Evolutionary conservation across 2,797 vertebrate species (phyloP), one percentile per base, ranked within the genome.

Genomic region (Sardinella longiceps): DNA sequence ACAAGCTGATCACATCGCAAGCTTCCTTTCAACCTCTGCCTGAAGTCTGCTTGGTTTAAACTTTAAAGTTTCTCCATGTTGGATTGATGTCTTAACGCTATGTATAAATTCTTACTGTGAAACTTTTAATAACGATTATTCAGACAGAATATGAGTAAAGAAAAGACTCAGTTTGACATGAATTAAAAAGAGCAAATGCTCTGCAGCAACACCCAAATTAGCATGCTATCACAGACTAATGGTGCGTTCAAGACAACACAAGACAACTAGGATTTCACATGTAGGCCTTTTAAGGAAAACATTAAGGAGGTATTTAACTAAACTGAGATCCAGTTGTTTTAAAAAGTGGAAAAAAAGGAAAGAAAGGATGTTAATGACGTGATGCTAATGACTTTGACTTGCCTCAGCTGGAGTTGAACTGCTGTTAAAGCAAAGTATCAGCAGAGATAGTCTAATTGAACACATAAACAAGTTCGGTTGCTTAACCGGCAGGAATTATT

Each of bases 401-500:
- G 28, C 63, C 63, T 33, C 63, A 70, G 63, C 63, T 70, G 63
- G 30, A 70, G 63, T 12, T 33, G 14, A 70, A 70, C 63, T 63
- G 58, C 25, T 28, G n/a, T 25, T 63, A 63, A 63, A 33, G 63
- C 28, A 33, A 70, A 70, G 63, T 5, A 37, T 37, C 30, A 70
- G 63, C 63, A 70, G 14, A 70, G 28, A 37, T 63, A 12, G 30
- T 33, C 12, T 70, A 70, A 70, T 70, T 70, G 30, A 70, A 70
- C 28, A 12, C 63, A 33, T 70, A 70, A 70, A 70, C 63, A 70
- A 70, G 30, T 28, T 33, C 11, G 63, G 12, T 70, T 37, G 63
- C 63, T 70, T 70, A 70, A 70, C 28, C 11, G 63, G 63, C 28
- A 70, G 63, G 63, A 70, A 70, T 70, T 33, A 70, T 70, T 70